phyloP scores from a whole-genome alignment of 1,140 invertebrate species.

The Drosophila lacteicornis region DNA sequence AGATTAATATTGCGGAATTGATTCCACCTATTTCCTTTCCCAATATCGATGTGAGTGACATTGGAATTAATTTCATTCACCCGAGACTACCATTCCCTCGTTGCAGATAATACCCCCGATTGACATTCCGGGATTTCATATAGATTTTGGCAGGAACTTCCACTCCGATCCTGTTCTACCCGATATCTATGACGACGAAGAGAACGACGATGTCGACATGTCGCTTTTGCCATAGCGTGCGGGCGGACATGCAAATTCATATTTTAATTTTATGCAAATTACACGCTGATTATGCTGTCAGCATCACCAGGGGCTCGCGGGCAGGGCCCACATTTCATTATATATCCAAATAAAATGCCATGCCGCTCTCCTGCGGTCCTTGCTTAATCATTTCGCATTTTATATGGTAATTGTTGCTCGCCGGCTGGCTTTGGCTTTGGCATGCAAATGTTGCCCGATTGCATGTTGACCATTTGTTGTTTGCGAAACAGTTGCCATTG shows the following conservation, averaged over 20 bases:
- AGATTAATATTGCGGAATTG: too few species aligned
- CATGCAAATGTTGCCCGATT: conserved; percentile 59
- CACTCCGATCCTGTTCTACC: too few species aligned
- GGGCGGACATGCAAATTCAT: conserved; percentile 51
- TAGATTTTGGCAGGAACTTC: too few species aligned
- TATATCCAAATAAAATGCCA: conserved; percentile 23
- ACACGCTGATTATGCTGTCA: conserved; percentile 74
- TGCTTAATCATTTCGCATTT: conserved; percentile 66
- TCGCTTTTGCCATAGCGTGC: conserved; percentile 16
- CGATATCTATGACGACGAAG: too few species aligned
- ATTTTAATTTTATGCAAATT: conserved; percentile 75
- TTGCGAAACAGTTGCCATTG: conserved; percentile 37
- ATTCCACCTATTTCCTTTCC: too few species aligned
- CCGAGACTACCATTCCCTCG: too few species aligned
- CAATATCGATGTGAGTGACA: too few species aligned
- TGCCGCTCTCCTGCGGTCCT: conserved; percentile 48
- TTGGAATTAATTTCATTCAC: too few species aligned
- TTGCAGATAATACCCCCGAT: too few species aligned
- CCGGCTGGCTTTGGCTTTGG: conserved; percentile 43
- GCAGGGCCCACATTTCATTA: conserved; percentile 50
- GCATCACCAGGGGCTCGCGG: conserved; percentile 25
- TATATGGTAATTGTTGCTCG: conserved; percentile 42
- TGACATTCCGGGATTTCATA: too few species aligned
- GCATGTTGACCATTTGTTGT: conserved; percentile 47
- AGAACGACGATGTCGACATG: neutral